Base-by-base conservation (phyloP, 2,888 invertebrate species). In the Germaria angustata region DNA sequence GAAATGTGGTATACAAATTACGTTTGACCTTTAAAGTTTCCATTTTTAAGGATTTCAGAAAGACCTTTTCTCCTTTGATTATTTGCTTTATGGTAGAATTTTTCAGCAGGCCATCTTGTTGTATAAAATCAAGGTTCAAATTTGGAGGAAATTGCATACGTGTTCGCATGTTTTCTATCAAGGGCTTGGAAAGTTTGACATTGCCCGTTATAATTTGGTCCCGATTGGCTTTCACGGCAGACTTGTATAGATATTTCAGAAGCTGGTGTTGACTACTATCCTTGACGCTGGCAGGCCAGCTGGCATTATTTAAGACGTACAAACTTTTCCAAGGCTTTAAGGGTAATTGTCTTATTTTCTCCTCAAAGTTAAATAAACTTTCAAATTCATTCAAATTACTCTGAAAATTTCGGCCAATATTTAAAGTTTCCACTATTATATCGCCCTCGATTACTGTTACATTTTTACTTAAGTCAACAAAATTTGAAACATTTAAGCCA, bases 181-280 rank as follows among this genome's bases (percentile, higher is more conserved):
- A 44, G 0, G 90, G 88, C 1, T 86, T 84, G 0, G 80, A 59
- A 0, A 90, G 46, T 0, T 84, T 66, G 0, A 90, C 89, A 65
- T 87, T 88, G 0, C 89, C 90, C 0, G 86, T 85, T 8, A 90
- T 89, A 0, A 71, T 71, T 36, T 90, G 90, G 7, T 88, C 80
- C 1, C 79, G 85, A 0, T 36, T 53, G 2, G 85, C 85, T 6
- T 86, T 85, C 0, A 90, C 90, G 1, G 90, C 90, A 34, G 88
- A 85, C 17, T 73, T 84, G 2, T 86, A 85, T 8, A 90, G 57
- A 79, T 90, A 90, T 8, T 86, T 86, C 34, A 90, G 61, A 2
- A 85, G 73, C 0, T 84, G 69, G 5, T 84, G 81, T 55, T 85
- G 85, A 1, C 28, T 61, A 41, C 75, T 76, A 63, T 69, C 20